phyloP scores from a whole-genome alignment of 2,888 invertebrate genomes.

The Palloptera scutellata region DNA sequence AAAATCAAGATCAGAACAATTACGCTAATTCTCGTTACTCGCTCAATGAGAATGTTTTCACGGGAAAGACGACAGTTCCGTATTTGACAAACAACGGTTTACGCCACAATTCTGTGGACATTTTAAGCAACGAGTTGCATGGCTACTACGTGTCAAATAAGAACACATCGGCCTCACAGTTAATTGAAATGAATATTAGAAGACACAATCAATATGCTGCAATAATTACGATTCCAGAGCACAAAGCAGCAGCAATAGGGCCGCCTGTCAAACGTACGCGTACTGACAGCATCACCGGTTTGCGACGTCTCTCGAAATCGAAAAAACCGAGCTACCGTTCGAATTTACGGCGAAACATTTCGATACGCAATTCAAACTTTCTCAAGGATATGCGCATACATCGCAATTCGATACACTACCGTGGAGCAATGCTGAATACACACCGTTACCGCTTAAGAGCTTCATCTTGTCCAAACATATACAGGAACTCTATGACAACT shows the following conservation, averaged over 20 bases:
- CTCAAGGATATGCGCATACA: slow-evolving; percentile 75
- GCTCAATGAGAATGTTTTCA: slow-evolving; percentile 60
- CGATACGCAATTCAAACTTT: slow-evolving; percentile 69
- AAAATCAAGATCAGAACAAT: slow-evolving; percentile 43
- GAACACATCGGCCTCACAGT: slow-evolving; percentile 50
- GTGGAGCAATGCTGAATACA: slow-evolving; percentile 84
- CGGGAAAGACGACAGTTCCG: slow-evolving; percentile 46
- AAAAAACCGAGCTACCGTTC: slow-evolving; percentile 56
- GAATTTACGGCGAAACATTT: slow-evolving; percentile 59
- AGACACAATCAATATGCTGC: slow-evolving; percentile 45
- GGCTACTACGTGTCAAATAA: slow-evolving; percentile 46
- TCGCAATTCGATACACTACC: slow-evolving; percentile 83
- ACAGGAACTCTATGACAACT: slow-evolving; percentile 87
- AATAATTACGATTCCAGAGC: slow-evolving; percentile 56
- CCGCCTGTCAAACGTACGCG: slow-evolving; percentile 44
- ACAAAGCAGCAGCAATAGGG: slow-evolving; percentile 39
- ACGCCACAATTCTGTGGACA: slow-evolving; percentile 61
- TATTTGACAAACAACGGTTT: slow-evolving; percentile 51
- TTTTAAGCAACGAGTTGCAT: slow-evolving; percentile 54
- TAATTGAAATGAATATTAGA: slow-evolving; percentile 50
- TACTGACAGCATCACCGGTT: slow-evolving; percentile 52
- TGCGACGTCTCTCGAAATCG: slow-evolving; percentile 55
- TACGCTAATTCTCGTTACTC: slow-evolving; percentile 59
- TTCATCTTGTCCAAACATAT: slow-evolving; percentile 92
- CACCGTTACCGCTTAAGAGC: slow-evolving; percentile 83